Percentiles rank a stretch among this genome's conserved stretches.
Evolutionary conservation across 2,113 vertebrate species (phyloP).

Genomic region (Capreolus pygargus): DNA sequence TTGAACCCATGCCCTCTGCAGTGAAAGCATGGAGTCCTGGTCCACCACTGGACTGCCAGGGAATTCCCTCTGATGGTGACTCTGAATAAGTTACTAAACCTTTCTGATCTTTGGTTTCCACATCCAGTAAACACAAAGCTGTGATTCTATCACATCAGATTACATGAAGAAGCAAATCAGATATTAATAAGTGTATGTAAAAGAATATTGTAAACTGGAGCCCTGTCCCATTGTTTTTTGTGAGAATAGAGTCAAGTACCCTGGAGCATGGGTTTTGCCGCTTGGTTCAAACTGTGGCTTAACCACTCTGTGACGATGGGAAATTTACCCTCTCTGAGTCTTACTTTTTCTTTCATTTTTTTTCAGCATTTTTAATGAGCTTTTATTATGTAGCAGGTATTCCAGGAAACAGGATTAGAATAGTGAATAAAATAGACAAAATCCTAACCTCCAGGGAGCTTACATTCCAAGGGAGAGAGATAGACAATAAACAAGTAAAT

Average conservation of each 20-base stretch:
- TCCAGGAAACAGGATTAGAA: background rate
- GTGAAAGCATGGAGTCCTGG: background rate
- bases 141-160: background rate
- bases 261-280: background rate
- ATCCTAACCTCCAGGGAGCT: background rate
- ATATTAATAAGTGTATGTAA: background rate
- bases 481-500: background rate
- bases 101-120: background rate
- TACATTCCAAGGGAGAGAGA: background rate
- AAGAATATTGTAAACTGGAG: background rate
- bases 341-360: background rate
- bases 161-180: background rate
- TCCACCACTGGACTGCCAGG: background rate
- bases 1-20: background rate
- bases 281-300: background rate
- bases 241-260: background rate
- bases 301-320: background rate
- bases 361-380: background rate
- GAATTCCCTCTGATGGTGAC: background rate
- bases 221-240: background rate
- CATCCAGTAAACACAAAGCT: background rate
- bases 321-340: background rate
- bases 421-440: background rate
- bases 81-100: background rate
- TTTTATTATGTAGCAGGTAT: background rate